Evolutionary conservation across 2,797 vertebrate genomes (phyloP).

Genomic region (Psittacula echo): DNA sequence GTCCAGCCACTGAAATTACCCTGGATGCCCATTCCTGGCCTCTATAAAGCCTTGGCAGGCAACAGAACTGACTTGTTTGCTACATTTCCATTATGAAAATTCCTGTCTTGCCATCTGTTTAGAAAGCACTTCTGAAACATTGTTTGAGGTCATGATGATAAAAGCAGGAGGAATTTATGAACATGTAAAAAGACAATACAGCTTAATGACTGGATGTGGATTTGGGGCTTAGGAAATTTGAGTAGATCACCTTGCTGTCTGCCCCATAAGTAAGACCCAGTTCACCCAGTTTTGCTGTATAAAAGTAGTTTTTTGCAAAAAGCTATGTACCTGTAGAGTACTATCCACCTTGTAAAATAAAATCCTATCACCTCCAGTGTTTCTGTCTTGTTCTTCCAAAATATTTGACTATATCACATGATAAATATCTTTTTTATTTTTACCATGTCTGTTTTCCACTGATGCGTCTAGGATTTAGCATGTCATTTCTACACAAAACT

Average conservation of each 20-base stretch:
- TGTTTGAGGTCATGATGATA: not conserved
- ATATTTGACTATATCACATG: not conserved
- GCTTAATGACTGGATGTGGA: not conserved
- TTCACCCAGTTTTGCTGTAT: not conserved
- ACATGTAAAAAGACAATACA: not conserved
- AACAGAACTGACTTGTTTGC: not conserved
- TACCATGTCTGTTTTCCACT: not conserved
- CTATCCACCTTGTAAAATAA: not conserved
- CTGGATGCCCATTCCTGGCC: not conserved
- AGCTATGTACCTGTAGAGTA: not conserved
- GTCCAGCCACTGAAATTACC: not conserved
- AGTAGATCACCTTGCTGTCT: not conserved
- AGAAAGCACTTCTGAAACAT: not conserved
- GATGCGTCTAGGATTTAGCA: not conserved
- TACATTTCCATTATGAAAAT: not conserved
- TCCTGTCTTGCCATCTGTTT: not conserved
- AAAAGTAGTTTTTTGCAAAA: not conserved
- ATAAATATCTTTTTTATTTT: not conserved
- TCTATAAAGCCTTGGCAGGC: not conserved
- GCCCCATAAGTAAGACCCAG: not conserved
- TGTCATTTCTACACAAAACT: not conserved
- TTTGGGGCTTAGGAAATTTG: not conserved
- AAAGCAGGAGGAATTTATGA: not conserved
- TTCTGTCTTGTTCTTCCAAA: not conserved
- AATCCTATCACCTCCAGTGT: not conserved